Conservation (phyloP, 2,113 vertebrate genomes). For the Thamnophis sirtalis region DNA sequence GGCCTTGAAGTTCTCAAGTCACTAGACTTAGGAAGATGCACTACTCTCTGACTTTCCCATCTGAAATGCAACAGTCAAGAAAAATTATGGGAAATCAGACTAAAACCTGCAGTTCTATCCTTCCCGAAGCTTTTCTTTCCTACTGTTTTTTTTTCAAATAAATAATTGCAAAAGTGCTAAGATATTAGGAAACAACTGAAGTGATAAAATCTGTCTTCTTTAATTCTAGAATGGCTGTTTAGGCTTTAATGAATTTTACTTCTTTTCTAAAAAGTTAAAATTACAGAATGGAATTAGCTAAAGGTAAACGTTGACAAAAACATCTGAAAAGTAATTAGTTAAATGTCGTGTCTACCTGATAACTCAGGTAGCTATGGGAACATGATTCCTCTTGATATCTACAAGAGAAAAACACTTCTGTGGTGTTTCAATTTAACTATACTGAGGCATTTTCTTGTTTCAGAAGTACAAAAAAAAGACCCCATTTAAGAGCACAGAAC, state of each 20-base stretch:
- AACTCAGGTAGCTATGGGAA: not conserved
- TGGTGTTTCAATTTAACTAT: not conserved
- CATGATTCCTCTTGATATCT: not conserved
- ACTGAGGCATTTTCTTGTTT: not conserved
- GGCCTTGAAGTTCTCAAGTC: not conserved
- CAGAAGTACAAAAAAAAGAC: not conserved
- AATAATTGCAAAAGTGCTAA: not conserved
- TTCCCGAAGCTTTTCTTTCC: not conserved
- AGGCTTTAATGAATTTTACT: not conserved
- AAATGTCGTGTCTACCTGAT: not conserved
- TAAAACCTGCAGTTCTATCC: not conserved
- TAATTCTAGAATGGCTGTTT: not conserved
- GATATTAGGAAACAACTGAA: not conserved
- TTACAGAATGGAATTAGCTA: not conserved
- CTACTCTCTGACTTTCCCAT: not conserved
- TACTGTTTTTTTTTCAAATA: not conserved
- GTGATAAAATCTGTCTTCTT: not conserved
- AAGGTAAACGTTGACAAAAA: not conserved
- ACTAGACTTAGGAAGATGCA: not conserved
- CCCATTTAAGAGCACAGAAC: not conserved
- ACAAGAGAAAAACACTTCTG: not conserved
- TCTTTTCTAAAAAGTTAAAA: not conserved
- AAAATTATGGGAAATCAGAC: not conserved
- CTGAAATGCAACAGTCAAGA: not conserved
- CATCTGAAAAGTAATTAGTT: not conserved